These are phyloP conservation scores for Leptinotarsa rubiginosa DNA, from an alignment of 2,888 invertebrate species.

Conservation along the genomic window DNA sequence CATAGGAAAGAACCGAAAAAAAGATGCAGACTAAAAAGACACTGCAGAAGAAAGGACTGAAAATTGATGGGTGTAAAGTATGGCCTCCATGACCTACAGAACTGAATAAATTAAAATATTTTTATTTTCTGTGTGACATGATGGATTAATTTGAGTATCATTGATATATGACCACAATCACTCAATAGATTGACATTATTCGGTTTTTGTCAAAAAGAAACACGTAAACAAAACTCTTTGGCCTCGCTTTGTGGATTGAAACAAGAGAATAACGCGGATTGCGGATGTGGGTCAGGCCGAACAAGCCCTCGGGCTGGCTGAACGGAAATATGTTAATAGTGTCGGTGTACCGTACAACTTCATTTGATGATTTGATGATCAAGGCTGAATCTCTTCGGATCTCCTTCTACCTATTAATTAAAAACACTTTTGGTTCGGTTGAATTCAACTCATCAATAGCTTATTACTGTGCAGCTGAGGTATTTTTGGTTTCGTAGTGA, in stretches of 20 bases:
- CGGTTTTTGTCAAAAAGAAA: neutral
- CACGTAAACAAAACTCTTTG: neutral
- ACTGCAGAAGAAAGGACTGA: too few species aligned
- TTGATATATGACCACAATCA: neutral
- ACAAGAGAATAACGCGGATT: conserved; percentile 30
- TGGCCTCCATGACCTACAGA: too few species aligned
- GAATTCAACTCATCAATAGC: too few species aligned
- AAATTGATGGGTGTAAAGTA: too few species aligned
- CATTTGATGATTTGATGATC: conserved; percentile 37
- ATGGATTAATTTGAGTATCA: neutral
- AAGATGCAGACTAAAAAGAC: too few species aligned
- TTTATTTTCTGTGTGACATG: too few species aligned
- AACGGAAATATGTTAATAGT: conserved; percentile 48
- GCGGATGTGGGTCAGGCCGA: conserved; percentile 49
- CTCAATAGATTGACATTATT: neutral
- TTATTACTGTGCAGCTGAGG: too few species aligned
- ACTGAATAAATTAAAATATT: too few species aligned
- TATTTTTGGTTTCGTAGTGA: too few species aligned
- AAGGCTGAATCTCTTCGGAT: conserved; percentile 30
- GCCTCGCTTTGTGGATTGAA: neutral
- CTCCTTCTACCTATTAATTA: conserved; percentile 20
- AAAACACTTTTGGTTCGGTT: neutral
- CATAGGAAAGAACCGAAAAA: too few species aligned
- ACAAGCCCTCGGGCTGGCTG: conserved; percentile 37
- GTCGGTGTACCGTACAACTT: conserved; percentile 41